Base-by-base conservation (phyloP, 1,140 invertebrate species). In the Aphis gossypii region DNA sequence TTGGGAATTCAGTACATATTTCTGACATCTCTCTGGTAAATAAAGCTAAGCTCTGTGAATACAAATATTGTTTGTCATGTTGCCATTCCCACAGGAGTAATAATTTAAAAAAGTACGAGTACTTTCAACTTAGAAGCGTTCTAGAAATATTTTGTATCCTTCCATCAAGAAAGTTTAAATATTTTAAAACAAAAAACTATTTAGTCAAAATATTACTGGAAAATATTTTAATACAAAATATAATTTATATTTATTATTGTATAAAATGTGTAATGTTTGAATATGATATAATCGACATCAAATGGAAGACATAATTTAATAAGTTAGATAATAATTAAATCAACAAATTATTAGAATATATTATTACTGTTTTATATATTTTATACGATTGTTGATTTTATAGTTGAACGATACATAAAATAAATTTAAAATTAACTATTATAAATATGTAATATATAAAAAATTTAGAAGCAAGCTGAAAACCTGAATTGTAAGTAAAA, bases 51-150 rank as follows among this genome's bases (percentile, higher is more conserved):
- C n/a, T 23, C 46, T 38, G 87, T 38, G 48, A 89, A 54, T 89
- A 89, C 25, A 89, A 89, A 89, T 54, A 89, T 89, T 89, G 23
- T 89, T 89, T 41, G 84, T 25, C 8, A 2, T 51, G 30, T 88
- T 51, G 7, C 23, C 2, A 89, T 54, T 89, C 87, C 87, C 48
- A 23, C 3, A 11, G 86, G 86, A 54, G 46, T 23, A 51, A 54
- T 89, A 89, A 89, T 89, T 51, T 89, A 88, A 38, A 9, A 23
- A 89, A 30, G 18, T 38, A 9, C 6, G 41, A 35, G 87, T 23
- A 54, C 48, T 89, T 35, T 89, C 14, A 89, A 54, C 35, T 54
- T 23, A 89, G 44, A 87, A 87, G 23, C 30, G 30, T 18, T 84
- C 23, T 8, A 44, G 23, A 84, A 41, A 44, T 41, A 84, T 84